Conservation (phyloP, 2,113 vertebrate genomes). For the Corynorhinus townsendii region DNA sequence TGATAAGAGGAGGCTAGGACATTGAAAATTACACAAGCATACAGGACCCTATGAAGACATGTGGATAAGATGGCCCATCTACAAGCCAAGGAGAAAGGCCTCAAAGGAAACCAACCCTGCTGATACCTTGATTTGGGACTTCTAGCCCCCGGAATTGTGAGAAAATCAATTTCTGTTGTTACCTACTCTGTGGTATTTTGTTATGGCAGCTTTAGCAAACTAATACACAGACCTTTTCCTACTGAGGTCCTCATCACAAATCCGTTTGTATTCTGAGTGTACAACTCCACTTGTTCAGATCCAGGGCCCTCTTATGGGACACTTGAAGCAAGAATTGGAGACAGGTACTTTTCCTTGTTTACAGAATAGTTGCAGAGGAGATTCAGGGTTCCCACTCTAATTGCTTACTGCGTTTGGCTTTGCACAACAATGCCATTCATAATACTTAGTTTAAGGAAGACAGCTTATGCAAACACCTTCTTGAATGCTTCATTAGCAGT, state of each 20-base stretch:
- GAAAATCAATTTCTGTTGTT: not conserved
- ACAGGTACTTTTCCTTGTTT: not conserved
- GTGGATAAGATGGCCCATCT: not conserved
- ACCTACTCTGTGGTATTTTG: not conserved
- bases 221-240: not conserved
- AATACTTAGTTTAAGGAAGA: conserved; percentile 34
- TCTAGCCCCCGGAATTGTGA: not conserved
- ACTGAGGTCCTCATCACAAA: not conserved
- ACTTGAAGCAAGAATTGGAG: not conserved
- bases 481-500: conserved; percentile 36
- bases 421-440: conserved; percentile 34
- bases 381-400: conserved; percentile 13
- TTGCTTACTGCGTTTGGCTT: conserved; percentile 39
- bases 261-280: not conserved
- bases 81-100: not conserved
- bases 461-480: conserved; percentile 9
- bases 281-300: not conserved
- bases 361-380: not conserved
- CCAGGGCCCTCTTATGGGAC: not conserved
- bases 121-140: not conserved
- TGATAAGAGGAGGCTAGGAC: not conserved
- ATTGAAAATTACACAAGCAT: accelerated
- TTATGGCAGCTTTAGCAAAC: not conserved
- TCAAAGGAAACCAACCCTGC: not conserved
- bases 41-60: not conserved